Evolutionary conservation across 2,113 vertebrate genomes (phyloP).

Genomic region (Perccottus glenii): DNA sequence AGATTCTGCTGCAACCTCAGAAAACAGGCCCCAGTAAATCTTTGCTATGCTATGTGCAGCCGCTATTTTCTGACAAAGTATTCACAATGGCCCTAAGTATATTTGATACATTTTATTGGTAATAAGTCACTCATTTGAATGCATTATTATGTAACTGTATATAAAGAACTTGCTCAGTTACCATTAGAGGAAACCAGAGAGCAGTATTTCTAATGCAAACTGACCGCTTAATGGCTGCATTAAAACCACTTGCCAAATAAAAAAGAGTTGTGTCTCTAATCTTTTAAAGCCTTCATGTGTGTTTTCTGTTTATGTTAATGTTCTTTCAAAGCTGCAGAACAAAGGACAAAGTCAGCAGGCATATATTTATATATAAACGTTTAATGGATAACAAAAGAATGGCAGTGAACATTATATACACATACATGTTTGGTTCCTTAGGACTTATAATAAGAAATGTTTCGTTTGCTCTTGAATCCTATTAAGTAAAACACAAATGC

Average conservation of each 20-base stretch:
- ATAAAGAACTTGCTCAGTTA: not conserved
- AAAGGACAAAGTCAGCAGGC: constrained; percentile 11
- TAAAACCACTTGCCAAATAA: constrained; percentile 8
- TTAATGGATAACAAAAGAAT: constrained; percentile 81
- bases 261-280: constrained; percentile 7
- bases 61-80: not conserved
- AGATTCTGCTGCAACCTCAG: too few species aligned
- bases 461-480: constrained; percentile 36
- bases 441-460: constrained; percentile 49
- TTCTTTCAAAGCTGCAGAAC: not conserved
- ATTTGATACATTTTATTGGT: not conserved
- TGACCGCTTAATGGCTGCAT: not conserved
- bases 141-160: not conserved
- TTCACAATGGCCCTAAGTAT: not conserved
- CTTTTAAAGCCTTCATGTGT: not conserved
- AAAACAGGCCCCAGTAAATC: too few species aligned
- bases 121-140: not conserved
- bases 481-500: constrained; percentile 40
- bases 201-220: not conserved
- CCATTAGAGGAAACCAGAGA: not conserved
- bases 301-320: not conserved
- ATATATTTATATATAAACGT: constrained; percentile 75
- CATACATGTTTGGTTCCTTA: constrained; percentile 48
- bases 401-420: constrained; percentile 67
- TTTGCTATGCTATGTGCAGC: not conserved